Evolutionary conservation across 1,140 invertebrate genomes (phyloP).

Genomic region (Octopus bimaculoides): DNA sequence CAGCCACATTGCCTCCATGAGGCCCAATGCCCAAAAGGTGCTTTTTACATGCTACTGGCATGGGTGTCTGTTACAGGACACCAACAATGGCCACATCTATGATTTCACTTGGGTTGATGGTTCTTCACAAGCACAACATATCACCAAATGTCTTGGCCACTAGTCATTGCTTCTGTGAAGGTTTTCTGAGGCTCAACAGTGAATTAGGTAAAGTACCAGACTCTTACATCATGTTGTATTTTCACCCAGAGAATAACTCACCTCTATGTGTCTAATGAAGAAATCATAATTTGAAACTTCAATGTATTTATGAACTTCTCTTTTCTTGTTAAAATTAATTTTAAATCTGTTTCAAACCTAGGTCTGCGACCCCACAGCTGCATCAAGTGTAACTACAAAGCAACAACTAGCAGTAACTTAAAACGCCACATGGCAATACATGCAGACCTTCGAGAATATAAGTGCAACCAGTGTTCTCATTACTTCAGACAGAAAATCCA

Average conservation of each 20-base stretch:
- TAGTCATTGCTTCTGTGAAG: no score
- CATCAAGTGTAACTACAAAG: slow-evolving; percentile 43
- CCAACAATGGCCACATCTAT: no score
- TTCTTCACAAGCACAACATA: no score
- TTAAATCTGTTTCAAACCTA: slow-evolving; percentile 11
- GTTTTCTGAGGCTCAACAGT: no score
- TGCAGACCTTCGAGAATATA: slow-evolving; percentile 41
- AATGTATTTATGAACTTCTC: no score
- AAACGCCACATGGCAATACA: slow-evolving; percentile 52
- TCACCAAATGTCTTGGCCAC: no score
- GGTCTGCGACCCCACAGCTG: slow-evolving; percentile 42
- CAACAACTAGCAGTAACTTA: slow-evolving; percentile 52
- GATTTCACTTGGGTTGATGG: no score
- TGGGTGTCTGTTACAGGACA: no score
- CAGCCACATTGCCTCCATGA: no score
- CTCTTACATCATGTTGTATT: not conserved
- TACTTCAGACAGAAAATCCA: slow-evolving; percentile 54
- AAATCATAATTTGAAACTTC: not conserved
- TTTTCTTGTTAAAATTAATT: no score
- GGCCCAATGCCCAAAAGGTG: no score
- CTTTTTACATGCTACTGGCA: no score
- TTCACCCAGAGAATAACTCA: not conserved
- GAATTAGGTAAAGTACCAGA: not conserved
- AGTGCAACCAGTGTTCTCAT: slow-evolving; percentile 41
- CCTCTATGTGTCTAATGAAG: not conserved